These are phyloP conservation scores for Poecilus cupreus DNA, from an alignment of 2,888 invertebrate species.

Conservation along the genomic window DNA sequence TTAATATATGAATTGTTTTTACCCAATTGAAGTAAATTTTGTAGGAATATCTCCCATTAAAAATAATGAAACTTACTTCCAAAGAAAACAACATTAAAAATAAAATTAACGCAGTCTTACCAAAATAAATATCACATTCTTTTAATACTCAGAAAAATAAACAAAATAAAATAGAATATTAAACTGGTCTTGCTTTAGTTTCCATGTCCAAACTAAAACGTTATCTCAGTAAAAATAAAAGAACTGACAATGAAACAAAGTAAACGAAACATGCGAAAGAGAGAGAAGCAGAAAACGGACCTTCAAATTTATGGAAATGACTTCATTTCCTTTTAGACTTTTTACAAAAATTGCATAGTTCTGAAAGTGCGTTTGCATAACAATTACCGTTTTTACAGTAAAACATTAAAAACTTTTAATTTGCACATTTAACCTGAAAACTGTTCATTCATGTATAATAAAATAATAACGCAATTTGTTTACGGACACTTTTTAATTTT, in stretches of 20 bases:
- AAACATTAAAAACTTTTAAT: neutral
- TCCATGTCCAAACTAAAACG: neutral
- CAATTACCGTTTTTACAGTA: neutral
- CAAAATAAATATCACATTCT: neutral
- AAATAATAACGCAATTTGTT: neutral
- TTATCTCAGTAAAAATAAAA: neutral
- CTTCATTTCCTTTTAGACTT: neutral
- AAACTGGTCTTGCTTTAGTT: neutral
- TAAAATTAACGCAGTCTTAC: slow-evolving; percentile 15
- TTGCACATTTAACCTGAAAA: neutral
- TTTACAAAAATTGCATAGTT: slow-evolving; percentile 21
- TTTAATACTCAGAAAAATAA: neutral
- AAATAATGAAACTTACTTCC: neutral
- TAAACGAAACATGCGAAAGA: neutral
- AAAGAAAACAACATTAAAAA: slow-evolving; percentile 4
- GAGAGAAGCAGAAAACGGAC: neutral
- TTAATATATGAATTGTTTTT: too few relatives aligned
- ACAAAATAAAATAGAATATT: neutral
- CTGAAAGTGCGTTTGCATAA: slow-evolving; percentile 15
- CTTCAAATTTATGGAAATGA: slow-evolving; percentile 21
- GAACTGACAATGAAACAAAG: neutral
- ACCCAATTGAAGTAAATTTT: too few relatives aligned
- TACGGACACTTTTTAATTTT: neutral
- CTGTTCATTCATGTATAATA: slow-evolving; percentile 21
- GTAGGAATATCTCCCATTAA: neutral